These are phyloP conservation scores for Lindbergichthys nudifrons DNA, from an alignment of 2,797 vertebrate species.

Conservation along the genomic window DNA sequence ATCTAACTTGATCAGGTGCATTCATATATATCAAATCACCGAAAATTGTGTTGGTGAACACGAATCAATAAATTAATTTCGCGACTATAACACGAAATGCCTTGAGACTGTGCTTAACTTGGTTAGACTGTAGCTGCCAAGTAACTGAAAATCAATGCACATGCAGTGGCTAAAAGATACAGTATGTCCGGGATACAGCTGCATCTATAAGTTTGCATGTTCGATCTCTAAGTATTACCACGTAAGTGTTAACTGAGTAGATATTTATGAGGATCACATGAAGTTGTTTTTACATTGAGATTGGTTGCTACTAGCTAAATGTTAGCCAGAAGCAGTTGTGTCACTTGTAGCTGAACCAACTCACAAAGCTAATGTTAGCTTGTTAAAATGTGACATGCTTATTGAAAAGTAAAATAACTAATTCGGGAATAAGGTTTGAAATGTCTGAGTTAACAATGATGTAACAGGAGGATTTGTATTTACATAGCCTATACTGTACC, in stretches of 20 bases:
- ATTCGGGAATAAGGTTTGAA: neutral
- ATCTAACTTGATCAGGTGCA: too few species aligned
- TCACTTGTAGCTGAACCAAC: neutral
- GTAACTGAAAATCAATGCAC: neutral
- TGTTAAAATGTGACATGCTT: neutral
- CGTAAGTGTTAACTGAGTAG: neutral
- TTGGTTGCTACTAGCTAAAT: neutral
- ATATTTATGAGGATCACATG: neutral
- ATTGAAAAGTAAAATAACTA: neutral
- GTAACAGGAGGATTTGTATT: too few species aligned
- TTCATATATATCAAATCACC: too few species aligned
- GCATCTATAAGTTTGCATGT: neutral
- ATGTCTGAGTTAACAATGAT: neutral
- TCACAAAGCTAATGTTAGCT: neutral
- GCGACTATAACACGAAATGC: too few species aligned
- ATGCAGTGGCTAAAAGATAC: neutral
- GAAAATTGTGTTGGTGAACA: too few species aligned
- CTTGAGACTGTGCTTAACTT: too few species aligned
- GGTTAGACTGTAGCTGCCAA: conserved; percentile 16
- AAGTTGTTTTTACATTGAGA: neutral
- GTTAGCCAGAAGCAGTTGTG: neutral
- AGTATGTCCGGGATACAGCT: neutral
- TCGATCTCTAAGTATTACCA: neutral
- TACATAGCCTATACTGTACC: neutral
- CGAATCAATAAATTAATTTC: too few species aligned